These are phyloP conservation scores for Loris lydekkerianus DNA, from an alignment of 2,797 vertebrate species.

Conservation along the genomic window DNA sequence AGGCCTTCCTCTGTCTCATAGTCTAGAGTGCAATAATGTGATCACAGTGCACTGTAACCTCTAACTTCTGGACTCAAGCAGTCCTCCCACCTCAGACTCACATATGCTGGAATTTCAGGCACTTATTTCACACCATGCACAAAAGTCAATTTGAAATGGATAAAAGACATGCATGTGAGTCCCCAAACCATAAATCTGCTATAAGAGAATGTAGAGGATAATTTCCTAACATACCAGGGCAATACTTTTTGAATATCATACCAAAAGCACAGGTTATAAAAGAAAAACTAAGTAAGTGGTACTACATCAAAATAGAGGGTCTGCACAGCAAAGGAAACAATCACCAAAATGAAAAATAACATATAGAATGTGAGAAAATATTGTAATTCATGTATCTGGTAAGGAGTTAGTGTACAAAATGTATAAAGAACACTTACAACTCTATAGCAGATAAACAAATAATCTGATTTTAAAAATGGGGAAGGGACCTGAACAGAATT, in stretches of 20 bases:
- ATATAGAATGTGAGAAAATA: background rate
- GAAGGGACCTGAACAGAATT: background rate
- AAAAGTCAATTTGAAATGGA: background rate
- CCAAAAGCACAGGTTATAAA: background rate
- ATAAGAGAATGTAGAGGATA: background rate
- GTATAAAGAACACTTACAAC: background rate
- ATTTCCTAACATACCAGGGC: background rate
- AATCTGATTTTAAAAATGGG: background rate
- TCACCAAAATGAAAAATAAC: background rate
- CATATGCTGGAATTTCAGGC: background rate
- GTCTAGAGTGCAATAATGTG: background rate
- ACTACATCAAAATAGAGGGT: background rate
- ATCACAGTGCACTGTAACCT: background rate
- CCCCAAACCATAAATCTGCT: background rate
- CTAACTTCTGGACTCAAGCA: background rate
- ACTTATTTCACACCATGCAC: background rate
- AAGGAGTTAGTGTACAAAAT: background rate
- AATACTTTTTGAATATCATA: background rate
- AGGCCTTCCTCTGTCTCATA: background rate
- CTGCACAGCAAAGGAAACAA: background rate
- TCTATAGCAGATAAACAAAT: background rate
- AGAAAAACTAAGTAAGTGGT: background rate
- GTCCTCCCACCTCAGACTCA: background rate
- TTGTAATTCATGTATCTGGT: background rate
- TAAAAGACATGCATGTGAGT: background rate